phyloP scores from a whole-genome alignment of 1,140 invertebrate species.

The Calephelis virginiensis region DNA sequence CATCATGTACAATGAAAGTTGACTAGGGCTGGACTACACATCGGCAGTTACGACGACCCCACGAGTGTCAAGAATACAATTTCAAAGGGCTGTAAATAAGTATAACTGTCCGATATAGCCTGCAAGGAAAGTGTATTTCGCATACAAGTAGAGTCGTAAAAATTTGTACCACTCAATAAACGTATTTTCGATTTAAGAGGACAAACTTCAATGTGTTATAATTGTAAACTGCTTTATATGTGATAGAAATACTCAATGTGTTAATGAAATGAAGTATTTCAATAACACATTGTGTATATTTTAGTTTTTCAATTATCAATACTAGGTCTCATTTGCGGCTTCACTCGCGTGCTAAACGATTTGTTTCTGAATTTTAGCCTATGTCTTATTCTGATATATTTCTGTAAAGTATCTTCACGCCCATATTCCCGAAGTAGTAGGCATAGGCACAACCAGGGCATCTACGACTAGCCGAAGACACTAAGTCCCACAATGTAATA shows the following conservation, averaged over 20 bases:
- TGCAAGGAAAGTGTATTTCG: constrained; percentile 51
- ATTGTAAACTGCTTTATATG: not conserved
- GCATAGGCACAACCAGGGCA: too few species aligned
- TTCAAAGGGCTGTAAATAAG: constrained; percentile 63
- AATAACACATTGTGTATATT: not conserved
- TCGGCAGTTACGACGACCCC: constrained; percentile 38
- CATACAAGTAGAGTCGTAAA: constrained; percentile 49
- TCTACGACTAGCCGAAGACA: too few species aligned
- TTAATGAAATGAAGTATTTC: not conserved
- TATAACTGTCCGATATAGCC: constrained; percentile 61
- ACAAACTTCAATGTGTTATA: constrained; percentile 19
- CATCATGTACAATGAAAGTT: constrained; percentile 38
- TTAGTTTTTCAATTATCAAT: too few species aligned
- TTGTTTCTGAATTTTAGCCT: too few species aligned
- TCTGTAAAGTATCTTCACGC: too few species aligned
- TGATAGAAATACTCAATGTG: not conserved
- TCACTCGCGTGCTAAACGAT: too few species aligned
- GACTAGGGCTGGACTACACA: constrained; percentile 32
- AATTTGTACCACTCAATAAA: constrained; percentile 62
- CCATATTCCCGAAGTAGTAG: too few species aligned
- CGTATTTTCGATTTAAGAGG: constrained; percentile 58
- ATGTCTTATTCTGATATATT: too few species aligned
- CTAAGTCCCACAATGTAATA: too few species aligned
- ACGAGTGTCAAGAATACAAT: constrained; percentile 46
- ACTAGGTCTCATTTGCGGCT: too few species aligned